Percentiles rank a stretch among this genome's conserved stretches.
Evolutionary conservation across 2,113 vertebrate species (phyloP).

Genomic region (Vulpes ferrilata): DNA sequence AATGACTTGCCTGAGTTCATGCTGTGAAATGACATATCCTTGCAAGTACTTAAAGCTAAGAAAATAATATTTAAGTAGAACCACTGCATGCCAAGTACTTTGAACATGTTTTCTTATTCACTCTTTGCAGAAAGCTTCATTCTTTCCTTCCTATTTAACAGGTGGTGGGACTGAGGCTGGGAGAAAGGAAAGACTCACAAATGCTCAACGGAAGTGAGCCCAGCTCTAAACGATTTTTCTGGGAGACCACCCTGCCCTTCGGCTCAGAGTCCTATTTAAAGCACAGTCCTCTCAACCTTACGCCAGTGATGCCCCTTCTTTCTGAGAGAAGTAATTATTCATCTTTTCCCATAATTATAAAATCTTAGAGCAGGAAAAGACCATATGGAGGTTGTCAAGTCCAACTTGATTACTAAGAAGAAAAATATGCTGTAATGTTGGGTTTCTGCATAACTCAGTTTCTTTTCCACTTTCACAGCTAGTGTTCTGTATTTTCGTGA

Average conservation of each 20-base stretch:
- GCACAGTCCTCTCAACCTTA: not conserved
- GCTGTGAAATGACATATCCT: constrained; percentile 9
- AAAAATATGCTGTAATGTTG: constrained; percentile 57
- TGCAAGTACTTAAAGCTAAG: constrained; percentile 47
- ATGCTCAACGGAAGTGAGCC: not conserved
- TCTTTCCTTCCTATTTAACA: constrained; percentile 48
- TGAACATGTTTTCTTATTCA: not conserved
- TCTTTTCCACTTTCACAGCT: constrained; percentile 4
- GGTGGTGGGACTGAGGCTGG: constrained; percentile 42
- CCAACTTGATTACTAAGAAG: constrained; percentile 62
- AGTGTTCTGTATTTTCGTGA: not conserved
- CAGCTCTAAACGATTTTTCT: not conserved
- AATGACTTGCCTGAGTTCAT: not conserved
- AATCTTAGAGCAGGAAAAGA: constrained; percentile 63
- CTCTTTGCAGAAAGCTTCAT: not conserved
- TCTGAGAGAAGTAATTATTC: constrained; percentile 53
- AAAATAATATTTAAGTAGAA: constrained; percentile 42
- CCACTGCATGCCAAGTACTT: not conserved
- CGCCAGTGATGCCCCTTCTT: not conserved
- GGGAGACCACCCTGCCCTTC: not conserved
- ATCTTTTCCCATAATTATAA: constrained; percentile 50
- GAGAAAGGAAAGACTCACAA: not conserved
- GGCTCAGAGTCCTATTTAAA: constrained; percentile 34
- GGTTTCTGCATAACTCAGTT: constrained; percentile 1
- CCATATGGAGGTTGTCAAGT: constrained; percentile 55